Evolutionary conservation across 2,888 invertebrate genomes (phyloP).

Genomic region (Amphimallon solstitiale): DNA sequence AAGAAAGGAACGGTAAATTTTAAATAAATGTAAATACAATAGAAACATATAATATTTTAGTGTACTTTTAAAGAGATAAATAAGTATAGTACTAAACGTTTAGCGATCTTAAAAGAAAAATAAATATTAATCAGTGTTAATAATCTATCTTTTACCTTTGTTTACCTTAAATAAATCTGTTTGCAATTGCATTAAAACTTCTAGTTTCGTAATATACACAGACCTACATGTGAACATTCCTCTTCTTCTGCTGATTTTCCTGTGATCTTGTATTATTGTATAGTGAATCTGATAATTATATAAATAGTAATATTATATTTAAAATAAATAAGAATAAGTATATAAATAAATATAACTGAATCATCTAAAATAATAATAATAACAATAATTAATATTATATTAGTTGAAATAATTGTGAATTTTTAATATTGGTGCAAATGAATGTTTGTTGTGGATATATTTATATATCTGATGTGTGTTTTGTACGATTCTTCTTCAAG

Average conservation of each 20-base stretch:
- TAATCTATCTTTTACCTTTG: too few species aligned
- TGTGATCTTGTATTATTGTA: constrained; percentile 21
- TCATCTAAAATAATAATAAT: not conserved
- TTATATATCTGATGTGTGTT: not conserved
- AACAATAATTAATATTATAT: not conserved
- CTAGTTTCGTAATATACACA: too few species aligned
- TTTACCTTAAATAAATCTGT: too few species aligned
- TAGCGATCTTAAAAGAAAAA: not conserved
- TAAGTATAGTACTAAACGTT: not conserved
- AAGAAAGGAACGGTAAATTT: not conserved
- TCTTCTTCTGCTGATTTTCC: constrained; percentile 27
- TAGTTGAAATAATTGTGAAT: not conserved
- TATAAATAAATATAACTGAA: not conserved
- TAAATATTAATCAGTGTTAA: not conserved
- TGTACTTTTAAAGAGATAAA: not conserved
- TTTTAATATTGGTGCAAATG: too few species aligned
- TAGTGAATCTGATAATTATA: constrained; percentile 9
- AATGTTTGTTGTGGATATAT: not conserved
- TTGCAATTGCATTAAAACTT: too few species aligned
- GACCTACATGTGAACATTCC: not conserved
- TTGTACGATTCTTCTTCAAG: not conserved
- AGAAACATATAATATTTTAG: not conserved
- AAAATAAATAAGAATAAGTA: not conserved
- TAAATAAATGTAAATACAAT: not conserved
- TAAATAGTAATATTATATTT: not conserved